Conservation (phyloP, 1,140 invertebrate genomes). For the Macrobrachium nipponense region DNA sequence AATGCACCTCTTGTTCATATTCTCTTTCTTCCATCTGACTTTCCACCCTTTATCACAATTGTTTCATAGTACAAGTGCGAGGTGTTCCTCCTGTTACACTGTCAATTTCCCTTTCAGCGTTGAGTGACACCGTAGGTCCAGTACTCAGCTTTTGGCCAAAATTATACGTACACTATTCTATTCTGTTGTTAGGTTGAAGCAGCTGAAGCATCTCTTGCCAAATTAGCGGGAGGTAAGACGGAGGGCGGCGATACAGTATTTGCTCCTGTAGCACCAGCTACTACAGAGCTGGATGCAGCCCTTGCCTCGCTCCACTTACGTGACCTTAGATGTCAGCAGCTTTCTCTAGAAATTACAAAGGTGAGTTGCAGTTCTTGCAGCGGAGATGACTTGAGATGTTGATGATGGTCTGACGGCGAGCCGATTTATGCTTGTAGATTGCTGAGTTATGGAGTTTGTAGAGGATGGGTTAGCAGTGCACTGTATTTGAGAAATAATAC, state of each 20-base stretch:
- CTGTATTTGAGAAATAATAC: too few species aligned
- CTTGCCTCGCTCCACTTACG: conserved; percentile 87
- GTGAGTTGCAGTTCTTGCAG: conserved; percentile 63
- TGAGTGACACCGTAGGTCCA: too few species aligned
- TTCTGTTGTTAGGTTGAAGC: conserved; percentile 48
- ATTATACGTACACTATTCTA: too few species aligned
- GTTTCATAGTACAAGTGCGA: too few species aligned
- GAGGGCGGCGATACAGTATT: conserved; percentile 33
- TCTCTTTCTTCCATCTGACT: too few species aligned
- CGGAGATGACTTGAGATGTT: background rate
- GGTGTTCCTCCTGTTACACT: too few species aligned
- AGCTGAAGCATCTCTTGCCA: conserved; percentile 59
- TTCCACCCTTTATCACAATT: too few species aligned
- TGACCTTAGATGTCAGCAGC: conserved; percentile 88
- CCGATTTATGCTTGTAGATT: background rate
- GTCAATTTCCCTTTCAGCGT: too few species aligned
- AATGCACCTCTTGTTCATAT: too few species aligned
- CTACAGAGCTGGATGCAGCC: conserved; percentile 80
- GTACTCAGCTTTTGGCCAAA: too few species aligned
- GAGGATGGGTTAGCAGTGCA: too few species aligned
- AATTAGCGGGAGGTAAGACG: conserved; percentile 33
- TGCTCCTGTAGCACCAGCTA: background rate
- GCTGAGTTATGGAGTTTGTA: too few species aligned
- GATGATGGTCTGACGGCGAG: background rate
- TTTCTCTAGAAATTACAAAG: conserved; percentile 86